A percentile compares a stretch with the other conserved stretches of the same genome.
phyloP scores from a whole-genome alignment of 2,113 vertebrate species.

The Tachuris rubrigastra region DNA sequence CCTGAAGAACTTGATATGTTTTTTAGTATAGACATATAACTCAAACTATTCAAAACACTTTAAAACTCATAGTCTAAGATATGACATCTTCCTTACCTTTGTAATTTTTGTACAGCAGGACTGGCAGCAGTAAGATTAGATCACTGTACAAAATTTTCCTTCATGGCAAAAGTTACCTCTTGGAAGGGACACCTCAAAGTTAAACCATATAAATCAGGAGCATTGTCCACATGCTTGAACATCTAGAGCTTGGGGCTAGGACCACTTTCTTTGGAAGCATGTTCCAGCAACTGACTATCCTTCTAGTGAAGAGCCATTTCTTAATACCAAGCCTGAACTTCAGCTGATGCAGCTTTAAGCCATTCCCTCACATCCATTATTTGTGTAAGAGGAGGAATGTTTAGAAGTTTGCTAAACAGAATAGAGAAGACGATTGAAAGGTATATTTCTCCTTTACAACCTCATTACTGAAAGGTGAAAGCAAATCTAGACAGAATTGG shows the following conservation, averaged over 20 bases:
- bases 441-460: neutral
- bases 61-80: neutral
- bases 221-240: neutral
- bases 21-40: neutral
- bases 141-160: neutral
- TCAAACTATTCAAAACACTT: neutral
- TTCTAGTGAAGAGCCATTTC: neutral
- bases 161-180: neutral
- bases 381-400: neutral
- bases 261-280: neutral
- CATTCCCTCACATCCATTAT: neutral
- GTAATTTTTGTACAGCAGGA: neutral
- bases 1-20: neutral
- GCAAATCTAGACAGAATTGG: neutral
- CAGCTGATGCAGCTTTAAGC: neutral
- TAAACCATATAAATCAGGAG: neutral
- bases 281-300: neutral
- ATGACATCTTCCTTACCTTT: neutral
- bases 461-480: neutral
- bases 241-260: neutral
- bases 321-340: neutral
- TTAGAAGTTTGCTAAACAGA: neutral
- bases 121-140: neutral
- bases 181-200: neutral
- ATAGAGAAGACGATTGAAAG: neutral